Evolutionary conservation across 2,113 vertebrate genomes (phyloP), one percentile per base, ranked within the genome.

Genomic region (Oncorhynchus mykiss): DNA sequence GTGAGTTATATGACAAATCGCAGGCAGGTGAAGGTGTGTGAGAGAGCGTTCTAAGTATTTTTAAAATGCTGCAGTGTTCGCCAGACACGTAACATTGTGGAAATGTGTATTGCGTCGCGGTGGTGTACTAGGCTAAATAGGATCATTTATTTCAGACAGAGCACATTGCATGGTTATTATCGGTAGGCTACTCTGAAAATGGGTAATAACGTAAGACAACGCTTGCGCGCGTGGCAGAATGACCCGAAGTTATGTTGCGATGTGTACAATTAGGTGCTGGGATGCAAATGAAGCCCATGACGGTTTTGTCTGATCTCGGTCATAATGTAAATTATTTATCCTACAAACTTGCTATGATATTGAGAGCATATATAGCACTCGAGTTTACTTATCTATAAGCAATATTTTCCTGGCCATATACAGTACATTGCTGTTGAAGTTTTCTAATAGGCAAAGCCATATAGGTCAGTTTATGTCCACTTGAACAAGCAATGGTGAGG

Each of bases 61-160:
- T 76, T 75, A 3, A 74, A 16, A 70, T 87, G 89, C 86, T 85
- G 90, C 90, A 91, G 89, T 85, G 80, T 65, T 79, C 54, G 14
- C 6, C 54, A 14, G 13, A 57, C 54, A 57, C 2, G 54, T 57
- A 18, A 57, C 20, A 57, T 18, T 57, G 18, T 57, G 39, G 39
- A 45, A 11, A 45, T 57, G 20, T 57, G 54, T 20, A 20, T 20
- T 57, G 39, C 39, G 39, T 45, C 39, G 39, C 39, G 9, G 39
- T 45, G 39, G 39, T 45, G 39, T 45, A 45, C 9, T 11, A 45
- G 39, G 54, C 20, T 20, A 57, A 6, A 20, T 57, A 18, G 20
- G 9, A 45, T 45, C 2, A 18, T 57, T 18, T 57, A 4, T 57
- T 57, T 18, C 20, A 57, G 54, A 7, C 20, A 20, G 18, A 57